These are phyloP conservation scores for Drosophila equinoxialis DNA, from an alignment of 1,140 invertebrate genomes.

Conservation along the genomic window DNA sequence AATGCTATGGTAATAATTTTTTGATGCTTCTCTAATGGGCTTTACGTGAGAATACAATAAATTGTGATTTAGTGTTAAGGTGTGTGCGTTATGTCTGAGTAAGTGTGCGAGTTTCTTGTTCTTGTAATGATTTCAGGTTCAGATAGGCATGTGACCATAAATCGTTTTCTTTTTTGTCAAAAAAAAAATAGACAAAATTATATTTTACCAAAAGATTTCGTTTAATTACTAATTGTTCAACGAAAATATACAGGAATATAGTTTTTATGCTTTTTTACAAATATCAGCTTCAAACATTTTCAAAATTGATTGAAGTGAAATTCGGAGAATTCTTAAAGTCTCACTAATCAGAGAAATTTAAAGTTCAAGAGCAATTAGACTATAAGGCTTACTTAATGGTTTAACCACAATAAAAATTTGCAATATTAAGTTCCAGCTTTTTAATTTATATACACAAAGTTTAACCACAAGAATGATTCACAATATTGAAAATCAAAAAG, in stretches of 20 bases:
- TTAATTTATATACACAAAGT: too few relatives aligned
- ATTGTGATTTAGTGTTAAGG: constrained; percentile 63
- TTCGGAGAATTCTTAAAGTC: too few relatives aligned
- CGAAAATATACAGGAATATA: too few relatives aligned
- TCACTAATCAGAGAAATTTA: too few relatives aligned
- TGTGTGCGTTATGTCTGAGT: background rate
- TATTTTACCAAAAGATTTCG: too few relatives aligned
- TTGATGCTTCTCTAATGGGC: constrained; percentile 72
- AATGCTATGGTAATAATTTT: constrained; percentile 76
- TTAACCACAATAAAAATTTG: background rate
- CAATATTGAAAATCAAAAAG: constrained; percentile 18
- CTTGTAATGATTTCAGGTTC: background rate
- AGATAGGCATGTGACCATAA: background rate
- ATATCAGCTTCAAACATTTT: too few relatives aligned
- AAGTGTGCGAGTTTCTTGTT: background rate
- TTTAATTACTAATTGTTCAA: too few relatives aligned
- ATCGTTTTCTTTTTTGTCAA: background rate
- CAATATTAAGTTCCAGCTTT: background rate
- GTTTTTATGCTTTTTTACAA: too few relatives aligned
- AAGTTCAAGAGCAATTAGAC: too few relatives aligned
- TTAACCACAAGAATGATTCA: background rate
- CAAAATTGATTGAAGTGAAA: too few relatives aligned
- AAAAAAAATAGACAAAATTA: too few relatives aligned
- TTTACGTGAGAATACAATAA: constrained; percentile 69
- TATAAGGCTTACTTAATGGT: too few relatives aligned